Evolutionary conservation across 2,113 vertebrate genomes (phyloP).

Genomic region (Paralichthys olivaceus): DNA sequence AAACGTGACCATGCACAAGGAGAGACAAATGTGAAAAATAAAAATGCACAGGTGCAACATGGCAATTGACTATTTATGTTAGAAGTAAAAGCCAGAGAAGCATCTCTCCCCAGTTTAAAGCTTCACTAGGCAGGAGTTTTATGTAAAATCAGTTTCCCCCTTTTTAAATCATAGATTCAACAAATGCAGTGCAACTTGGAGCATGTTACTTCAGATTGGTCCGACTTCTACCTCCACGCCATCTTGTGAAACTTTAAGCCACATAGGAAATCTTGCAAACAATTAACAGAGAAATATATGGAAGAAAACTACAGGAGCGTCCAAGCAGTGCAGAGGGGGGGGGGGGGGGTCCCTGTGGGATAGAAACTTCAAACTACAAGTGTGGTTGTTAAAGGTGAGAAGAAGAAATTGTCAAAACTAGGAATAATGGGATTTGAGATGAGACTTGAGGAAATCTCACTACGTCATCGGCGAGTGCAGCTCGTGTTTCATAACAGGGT

Average conservation of each 20-base stretch:
- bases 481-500: slow-evolving; percentile 13
- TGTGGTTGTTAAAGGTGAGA: slow-evolving; percentile 52
- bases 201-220: neutral
- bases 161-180: too few relatives aligned
- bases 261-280: neutral
- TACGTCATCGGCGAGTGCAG: slow-evolving; percentile 3
- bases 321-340: slow-evolving; percentile 54
- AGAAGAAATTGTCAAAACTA: slow-evolving; percentile 40
- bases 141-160: too few relatives aligned
- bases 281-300: slow-evolving; percentile 18
- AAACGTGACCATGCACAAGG: neutral
- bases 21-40: slow-evolving; percentile 13
- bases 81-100: slow-evolving; percentile 21
- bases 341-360: slow-evolving; percentile 56
- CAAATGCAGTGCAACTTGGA: too few relatives aligned
- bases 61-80: neutral
- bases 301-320: slow-evolving; percentile 3
- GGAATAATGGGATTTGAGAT: slow-evolving; percentile 37
- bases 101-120: slow-evolving; percentile 30
- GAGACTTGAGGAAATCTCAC: slow-evolving; percentile 35
- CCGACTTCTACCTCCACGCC: neutral
- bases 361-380: slow-evolving; percentile 49
- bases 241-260: slow-evolving; percentile 38
- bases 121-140: slow-evolving; percentile 42
- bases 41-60: slow-evolving; percentile 17